A percentile compares a stretch with the other conserved stretches of the same genome.
Conservation (phyloP, 2,888 invertebrate species). For the Philaethria dido region DNA sequence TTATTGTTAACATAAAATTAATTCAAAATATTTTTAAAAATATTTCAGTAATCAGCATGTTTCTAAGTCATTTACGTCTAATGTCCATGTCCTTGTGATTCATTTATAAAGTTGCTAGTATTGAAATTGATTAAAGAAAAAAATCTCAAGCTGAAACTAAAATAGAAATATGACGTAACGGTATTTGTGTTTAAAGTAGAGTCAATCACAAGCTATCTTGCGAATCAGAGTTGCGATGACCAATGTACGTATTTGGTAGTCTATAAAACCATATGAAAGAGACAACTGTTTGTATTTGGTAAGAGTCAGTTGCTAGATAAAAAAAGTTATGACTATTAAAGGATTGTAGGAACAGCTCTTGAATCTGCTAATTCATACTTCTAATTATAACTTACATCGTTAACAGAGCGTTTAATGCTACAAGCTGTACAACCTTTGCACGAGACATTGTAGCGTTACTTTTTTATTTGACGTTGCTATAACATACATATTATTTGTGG, state of each 20-base stretch:
- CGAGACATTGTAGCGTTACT: not conserved
- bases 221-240: conserved; percentile 28
- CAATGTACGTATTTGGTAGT: conserved; percentile 30
- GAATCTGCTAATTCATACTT: conserved; percentile 12
- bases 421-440: not conserved
- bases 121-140: not conserved
- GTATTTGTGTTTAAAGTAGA: conserved; percentile 9
- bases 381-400: conserved; percentile 1
- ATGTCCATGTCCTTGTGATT: not conserved
- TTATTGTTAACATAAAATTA: too few species aligned
- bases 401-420: not conserved
- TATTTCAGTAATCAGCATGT: too few species aligned
- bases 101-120: not conserved
- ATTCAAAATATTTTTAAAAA: too few species aligned
- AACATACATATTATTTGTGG: too few species aligned
- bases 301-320: conserved; percentile 29
- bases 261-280: conserved; percentile 26
- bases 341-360: conserved; percentile 26
- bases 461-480: too few species aligned
- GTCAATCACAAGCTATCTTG: conserved; percentile 14
- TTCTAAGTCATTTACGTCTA: too few species aligned
- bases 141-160: conserved; percentile 1
- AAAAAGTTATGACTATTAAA: conserved; percentile 25
- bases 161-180: conserved; percentile 35
- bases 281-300: conserved; percentile 28